These are phyloP conservation scores for Excalfactoria chinensis DNA, from an alignment of 2,113 vertebrate species.

Conservation along the genomic window DNA sequence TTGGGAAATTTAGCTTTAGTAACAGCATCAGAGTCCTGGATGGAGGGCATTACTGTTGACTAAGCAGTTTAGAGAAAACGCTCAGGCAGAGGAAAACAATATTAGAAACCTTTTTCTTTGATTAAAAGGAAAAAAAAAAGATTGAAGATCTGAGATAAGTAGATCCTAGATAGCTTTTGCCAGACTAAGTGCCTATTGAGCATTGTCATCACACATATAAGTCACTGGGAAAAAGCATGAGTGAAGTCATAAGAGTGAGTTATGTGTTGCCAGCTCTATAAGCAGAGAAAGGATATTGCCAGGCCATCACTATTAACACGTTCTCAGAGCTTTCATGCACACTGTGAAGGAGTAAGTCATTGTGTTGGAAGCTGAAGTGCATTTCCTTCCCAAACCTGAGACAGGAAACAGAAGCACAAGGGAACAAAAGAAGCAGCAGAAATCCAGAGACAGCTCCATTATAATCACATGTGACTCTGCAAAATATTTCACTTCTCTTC, in stretches of 20 bases:
- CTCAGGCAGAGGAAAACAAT: background rate
- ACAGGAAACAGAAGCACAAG: conserved; percentile 39
- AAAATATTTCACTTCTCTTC: conserved; percentile 41
- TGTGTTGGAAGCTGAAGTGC: background rate
- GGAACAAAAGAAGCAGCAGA: conserved; percentile 59
- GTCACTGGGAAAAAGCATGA: background rate
- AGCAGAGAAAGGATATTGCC: conserved; percentile 10
- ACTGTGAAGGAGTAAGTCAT: background rate
- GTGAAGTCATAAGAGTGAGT: background rate
- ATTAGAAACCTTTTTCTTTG: background rate
- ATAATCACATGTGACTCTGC: background rate
- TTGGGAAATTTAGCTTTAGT: background rate
- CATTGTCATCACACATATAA: background rate
- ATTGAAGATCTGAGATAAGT: background rate
- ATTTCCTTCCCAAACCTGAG: conserved; percentile 55
- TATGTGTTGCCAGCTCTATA: background rate
- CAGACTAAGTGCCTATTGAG: background rate
- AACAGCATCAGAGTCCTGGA: background rate
- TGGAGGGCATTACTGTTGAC: background rate
- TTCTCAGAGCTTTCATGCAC: background rate
- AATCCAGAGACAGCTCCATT: conserved; percentile 11
- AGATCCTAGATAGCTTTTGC: background rate
- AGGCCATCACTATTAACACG: background rate
- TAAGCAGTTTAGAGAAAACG: background rate
- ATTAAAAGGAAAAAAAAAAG: background rate